These are phyloP conservation scores for Agriopis marginaria DNA, from an alignment of 2,888 invertebrate species.

Conservation along the genomic window DNA sequence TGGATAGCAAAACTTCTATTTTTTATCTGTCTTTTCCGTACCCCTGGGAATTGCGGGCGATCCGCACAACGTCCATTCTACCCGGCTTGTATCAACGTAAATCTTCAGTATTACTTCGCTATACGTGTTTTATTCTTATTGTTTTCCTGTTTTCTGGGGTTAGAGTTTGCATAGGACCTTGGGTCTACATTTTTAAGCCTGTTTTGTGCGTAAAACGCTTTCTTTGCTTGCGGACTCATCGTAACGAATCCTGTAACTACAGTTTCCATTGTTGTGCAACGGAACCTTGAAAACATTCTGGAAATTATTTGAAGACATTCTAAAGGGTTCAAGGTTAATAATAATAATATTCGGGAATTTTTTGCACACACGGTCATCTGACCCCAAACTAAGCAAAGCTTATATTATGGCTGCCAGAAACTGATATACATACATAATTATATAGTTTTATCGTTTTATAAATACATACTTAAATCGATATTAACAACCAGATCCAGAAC, in stretches of 20 bases:
- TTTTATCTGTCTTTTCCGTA: slow-evolving; percentile 47
- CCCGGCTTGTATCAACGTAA: slow-evolving; percentile 41
- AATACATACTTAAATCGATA: too few species aligned
- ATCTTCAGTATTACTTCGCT: slow-evolving; percentile 36
- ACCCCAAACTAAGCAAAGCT: too few species aligned
- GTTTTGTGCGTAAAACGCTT: not conserved
- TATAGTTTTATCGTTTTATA: too few species aligned
- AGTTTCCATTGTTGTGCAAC: too few species aligned
- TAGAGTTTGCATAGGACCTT: slow-evolving; percentile 16
- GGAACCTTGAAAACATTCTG: too few species aligned
- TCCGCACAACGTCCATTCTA: slow-evolving; percentile 36
- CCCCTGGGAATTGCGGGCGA: slow-evolving; percentile 34
- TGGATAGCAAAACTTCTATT: slow-evolving; percentile 51
- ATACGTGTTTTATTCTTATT: slow-evolving; percentile 34
- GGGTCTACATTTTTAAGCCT: slow-evolving; percentile 6
- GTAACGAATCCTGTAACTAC: not conserved
- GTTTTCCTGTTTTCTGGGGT: slow-evolving; percentile 26
- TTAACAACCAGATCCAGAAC: too few species aligned
- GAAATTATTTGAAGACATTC: too few species aligned
- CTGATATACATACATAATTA: too few species aligned
- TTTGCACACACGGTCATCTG: too few species aligned
- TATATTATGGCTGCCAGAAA: too few species aligned
- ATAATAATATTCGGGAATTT: too few species aligned
- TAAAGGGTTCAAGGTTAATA: too few species aligned
- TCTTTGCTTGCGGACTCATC: not conserved